Evolutionary conservation across 2,113 vertebrate species (phyloP).

Genomic region (Corythornis vintsioides): DNA sequence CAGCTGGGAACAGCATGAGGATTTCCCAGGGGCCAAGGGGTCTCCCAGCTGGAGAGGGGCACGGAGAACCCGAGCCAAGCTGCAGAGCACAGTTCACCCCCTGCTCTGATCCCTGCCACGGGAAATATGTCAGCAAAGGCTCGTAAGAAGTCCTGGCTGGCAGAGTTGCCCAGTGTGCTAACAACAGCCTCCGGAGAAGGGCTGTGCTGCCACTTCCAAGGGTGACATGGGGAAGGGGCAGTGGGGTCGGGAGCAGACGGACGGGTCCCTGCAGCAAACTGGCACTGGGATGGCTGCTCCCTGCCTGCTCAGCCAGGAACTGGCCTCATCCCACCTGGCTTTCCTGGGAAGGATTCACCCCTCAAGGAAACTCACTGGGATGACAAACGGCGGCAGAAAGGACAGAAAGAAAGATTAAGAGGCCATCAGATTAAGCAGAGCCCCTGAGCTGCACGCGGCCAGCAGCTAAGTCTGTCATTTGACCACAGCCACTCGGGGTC

Average conservation of each 20-base stretch:
- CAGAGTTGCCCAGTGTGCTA: not conserved
- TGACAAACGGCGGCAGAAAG: constrained; percentile 25
- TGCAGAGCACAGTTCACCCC: accelerated
- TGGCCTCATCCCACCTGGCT: not conserved
- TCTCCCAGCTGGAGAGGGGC: not conserved
- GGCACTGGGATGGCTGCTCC: accelerated
- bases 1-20: accelerated
- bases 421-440: constrained; percentile 35
- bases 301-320: not conserved
- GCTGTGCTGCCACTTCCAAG: not conserved
- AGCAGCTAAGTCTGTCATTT: constrained; percentile 3
- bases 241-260: accelerated
- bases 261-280: not conserved
- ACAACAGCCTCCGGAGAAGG: not conserved
- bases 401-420: constrained; percentile 55
- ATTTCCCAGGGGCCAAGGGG: not conserved
- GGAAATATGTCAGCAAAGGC: not conserved
- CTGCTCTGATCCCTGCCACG: accelerated
- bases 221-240: not conserved
- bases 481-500: not conserved
- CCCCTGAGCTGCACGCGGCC: constrained; percentile 10
- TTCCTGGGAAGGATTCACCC: not conserved
- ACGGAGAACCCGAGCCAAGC: not conserved
- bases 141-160: not conserved
- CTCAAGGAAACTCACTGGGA: not conserved